These are phyloP conservation scores for Melitaea athalia DNA, from an alignment of 2,888 invertebrate species.

Conservation along the genomic window DNA sequence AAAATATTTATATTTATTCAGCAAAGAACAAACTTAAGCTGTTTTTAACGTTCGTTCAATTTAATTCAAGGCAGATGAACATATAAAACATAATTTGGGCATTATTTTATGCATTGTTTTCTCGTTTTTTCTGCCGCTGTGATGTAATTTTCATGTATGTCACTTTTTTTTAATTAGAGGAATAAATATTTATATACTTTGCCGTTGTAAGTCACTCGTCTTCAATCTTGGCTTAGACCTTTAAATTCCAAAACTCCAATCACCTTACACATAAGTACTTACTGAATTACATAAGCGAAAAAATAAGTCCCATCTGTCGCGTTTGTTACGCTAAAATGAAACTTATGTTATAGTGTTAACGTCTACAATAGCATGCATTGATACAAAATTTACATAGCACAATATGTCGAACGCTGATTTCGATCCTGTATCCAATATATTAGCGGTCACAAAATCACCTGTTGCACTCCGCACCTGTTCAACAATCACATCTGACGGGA, in stretches of 20 bases:
- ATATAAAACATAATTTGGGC: too few species aligned
- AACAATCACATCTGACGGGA: constrained; percentile 74
- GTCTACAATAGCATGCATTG: constrained; percentile 31
- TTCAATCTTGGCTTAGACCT: constrained; percentile 22
- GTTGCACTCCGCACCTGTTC: constrained; percentile 76
- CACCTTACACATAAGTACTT: constrained; percentile 46
- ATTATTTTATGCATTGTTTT: too few species aligned
- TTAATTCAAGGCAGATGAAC: too few species aligned
- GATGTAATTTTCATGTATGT: too few species aligned
- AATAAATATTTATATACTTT: neutral
- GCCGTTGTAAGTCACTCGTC: constrained; percentile 32
- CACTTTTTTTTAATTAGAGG: too few species aligned
- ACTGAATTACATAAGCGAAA: constrained; percentile 50
- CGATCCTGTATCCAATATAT: constrained; percentile 73
- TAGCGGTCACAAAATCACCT: constrained; percentile 79
- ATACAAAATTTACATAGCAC: constrained; percentile 53
- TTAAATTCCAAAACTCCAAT: constrained; percentile 37
- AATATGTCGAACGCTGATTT: constrained; percentile 72
- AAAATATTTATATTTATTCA: too few species aligned
- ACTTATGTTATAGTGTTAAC: constrained; percentile 34
- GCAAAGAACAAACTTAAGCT: too few species aligned
- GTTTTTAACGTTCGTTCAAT: too few species aligned
- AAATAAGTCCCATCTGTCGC: constrained; percentile 59
- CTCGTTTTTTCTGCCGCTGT: too few species aligned
- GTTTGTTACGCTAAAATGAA: constrained; percentile 38